phyloP scores from a whole-genome alignment of 2,797 vertebrate species.

The Pseudotriccus pelzelni region DNA sequence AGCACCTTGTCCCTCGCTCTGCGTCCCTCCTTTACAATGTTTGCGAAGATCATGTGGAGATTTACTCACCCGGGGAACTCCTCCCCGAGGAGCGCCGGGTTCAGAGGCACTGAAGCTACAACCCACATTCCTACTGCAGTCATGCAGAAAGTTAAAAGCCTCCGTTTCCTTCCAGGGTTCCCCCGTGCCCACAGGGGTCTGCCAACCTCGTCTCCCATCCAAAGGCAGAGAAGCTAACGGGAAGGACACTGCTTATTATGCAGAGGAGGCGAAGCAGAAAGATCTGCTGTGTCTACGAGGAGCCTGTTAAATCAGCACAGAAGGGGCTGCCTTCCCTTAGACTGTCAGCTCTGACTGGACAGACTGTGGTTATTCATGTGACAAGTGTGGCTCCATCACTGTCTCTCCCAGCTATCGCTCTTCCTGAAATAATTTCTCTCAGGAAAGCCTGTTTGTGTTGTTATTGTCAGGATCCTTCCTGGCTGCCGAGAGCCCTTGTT shows the following conservation, averaged over 20 bases:
- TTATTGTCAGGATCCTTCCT: not conserved
- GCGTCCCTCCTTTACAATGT: not conserved
- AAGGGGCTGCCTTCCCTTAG: not conserved
- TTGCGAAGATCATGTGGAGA: not conserved
- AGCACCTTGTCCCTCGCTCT: accelerated
- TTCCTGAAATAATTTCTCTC: not conserved
- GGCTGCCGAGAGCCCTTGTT: not conserved
- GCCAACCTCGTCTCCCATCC: not conserved
- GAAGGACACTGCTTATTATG: not conserved
- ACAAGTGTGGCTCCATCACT: not conserved
- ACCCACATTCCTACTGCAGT: not conserved
- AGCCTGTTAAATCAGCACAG: not conserved
- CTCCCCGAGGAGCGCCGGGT: not conserved
- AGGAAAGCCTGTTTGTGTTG: not conserved
- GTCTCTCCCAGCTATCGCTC: not conserved
- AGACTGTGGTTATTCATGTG: not conserved
- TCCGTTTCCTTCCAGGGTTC: not conserved
- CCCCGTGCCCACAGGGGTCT: not conserved
- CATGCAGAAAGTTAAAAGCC: not conserved
- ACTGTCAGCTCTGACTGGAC: not conserved
- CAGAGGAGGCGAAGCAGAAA: conserved; percentile 8
- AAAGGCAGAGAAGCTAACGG: not conserved
- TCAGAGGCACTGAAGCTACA: not conserved
- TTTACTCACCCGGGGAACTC: not conserved
- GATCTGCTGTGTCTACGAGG: not conserved